These are phyloP conservation scores for Diarsia mendica DNA, from an alignment of 2,888 invertebrate species.

Conservation along the genomic window DNA sequence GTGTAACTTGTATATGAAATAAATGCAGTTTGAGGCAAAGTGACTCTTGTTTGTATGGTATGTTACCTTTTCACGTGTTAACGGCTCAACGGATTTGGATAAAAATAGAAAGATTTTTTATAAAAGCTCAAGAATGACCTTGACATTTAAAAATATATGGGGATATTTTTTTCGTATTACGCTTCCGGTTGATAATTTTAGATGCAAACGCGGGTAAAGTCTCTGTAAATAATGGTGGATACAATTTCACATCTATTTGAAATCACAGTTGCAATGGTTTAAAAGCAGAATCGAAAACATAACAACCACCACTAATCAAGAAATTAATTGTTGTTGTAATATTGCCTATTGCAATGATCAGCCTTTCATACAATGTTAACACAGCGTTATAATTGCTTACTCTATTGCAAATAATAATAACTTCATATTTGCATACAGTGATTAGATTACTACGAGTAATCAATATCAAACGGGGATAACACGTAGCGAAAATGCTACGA, in stretches of 20 bases:
- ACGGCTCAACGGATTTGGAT: neutral
- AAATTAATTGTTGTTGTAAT: conserved; percentile 29
- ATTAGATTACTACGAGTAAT: conserved; percentile 63
- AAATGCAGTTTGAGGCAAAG: neutral
- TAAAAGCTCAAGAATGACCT: neutral
- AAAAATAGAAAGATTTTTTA: neutral
- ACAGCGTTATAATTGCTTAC: conserved; percentile 50
- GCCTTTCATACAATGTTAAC: conserved; percentile 23
- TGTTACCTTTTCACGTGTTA: neutral
- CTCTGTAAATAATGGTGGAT: no score
- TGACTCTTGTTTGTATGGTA: neutral
- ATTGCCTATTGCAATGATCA: conserved; percentile 25
- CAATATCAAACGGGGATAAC: conserved; percentile 45
- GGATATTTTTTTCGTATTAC: neutral
- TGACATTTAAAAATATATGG: neutral
- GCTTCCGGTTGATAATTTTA: neutral
- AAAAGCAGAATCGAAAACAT: neutral
- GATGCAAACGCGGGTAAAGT: accelerated
- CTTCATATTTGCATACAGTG: conserved; percentile 50
- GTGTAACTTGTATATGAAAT: neutral
- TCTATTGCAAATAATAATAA: conserved; percentile 44
- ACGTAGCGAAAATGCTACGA: conserved; percentile 41
- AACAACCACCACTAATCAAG: conserved; percentile 5
- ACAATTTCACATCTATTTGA: no score
- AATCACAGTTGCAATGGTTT: neutral